phyloP scores from a whole-genome alignment of 2,113 vertebrate species.

The Tragelaphus scriptus region DNA sequence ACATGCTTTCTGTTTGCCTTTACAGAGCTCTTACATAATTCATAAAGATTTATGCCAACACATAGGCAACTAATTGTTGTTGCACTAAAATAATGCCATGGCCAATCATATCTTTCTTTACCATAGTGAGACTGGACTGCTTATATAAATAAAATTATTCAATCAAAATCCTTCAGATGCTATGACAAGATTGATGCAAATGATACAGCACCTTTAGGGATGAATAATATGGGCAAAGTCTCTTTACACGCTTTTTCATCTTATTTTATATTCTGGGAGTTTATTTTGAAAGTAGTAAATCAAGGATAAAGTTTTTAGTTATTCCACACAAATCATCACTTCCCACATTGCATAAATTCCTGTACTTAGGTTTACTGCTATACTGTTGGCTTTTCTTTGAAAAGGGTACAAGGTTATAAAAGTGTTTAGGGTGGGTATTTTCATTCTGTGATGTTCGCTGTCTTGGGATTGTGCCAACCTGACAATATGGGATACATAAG shows the following conservation, averaged over 20 bases:
- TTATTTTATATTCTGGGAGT: not conserved
- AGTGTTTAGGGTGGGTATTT: not conserved
- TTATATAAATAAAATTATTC: constrained; percentile 9
- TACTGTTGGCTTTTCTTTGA: not conserved
- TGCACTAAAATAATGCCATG: constrained; percentile 7
- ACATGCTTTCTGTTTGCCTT: constrained; percentile 14
- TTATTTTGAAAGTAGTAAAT: constrained; percentile 24
- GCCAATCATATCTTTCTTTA: not conserved
- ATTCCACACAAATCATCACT: not conserved
- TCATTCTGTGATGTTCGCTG: not conserved
- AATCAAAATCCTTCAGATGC: not conserved
- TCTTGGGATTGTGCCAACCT: not conserved
- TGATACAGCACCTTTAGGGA: not conserved
- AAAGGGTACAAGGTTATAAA: not conserved
- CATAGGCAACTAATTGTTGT: not conserved
- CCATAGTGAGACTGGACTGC: not conserved
- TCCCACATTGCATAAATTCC: not conserved
- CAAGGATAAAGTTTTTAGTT: not conserved
- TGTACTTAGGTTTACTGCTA: not conserved
- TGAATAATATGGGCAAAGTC: not conserved
- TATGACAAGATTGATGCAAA: not conserved
- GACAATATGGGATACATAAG: not conserved
- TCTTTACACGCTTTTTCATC: not conserved
- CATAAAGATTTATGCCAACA: constrained; percentile 10
- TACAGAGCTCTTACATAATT: not conserved